These are phyloP conservation scores for Andrena marginata DNA, from an alignment of 2,888 invertebrate species.

Conservation along the genomic window DNA sequence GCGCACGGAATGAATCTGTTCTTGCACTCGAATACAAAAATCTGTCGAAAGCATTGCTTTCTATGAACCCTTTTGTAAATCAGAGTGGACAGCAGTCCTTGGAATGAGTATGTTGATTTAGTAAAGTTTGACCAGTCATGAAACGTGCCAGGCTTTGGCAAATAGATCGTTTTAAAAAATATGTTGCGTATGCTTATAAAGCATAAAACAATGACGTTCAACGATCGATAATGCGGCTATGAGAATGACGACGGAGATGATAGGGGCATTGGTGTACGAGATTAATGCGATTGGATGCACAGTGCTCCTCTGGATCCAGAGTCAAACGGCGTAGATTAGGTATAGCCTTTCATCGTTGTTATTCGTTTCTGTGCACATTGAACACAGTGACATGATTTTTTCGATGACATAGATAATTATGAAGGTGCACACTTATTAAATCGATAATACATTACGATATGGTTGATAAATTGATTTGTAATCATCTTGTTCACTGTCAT, in stretches of 20 bases:
- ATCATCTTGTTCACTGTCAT: neutral
- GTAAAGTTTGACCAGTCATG: neutral
- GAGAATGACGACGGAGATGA: constrained; percentile 16
- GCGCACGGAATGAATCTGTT: too few relatives aligned
- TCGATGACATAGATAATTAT: constrained; percentile 20
- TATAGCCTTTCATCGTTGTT: constrained; percentile 39
- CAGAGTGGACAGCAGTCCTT: constrained; percentile 1
- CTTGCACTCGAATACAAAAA: too few relatives aligned
- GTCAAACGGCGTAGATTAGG: constrained; percentile 63
- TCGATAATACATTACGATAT: neutral
- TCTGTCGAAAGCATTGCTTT: neutral
- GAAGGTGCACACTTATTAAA: neutral
- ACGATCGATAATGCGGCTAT: constrained; percentile 25
- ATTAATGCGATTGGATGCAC: constrained; percentile 71
- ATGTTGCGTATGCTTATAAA: constrained; percentile 30
- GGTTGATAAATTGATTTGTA: constrained; percentile 1
- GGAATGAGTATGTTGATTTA: constrained; percentile 5
- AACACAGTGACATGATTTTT: constrained; percentile 14
- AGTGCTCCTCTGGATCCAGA: constrained; percentile 65
- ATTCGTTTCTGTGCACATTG: constrained; percentile 25
- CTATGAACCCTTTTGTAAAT: neutral
- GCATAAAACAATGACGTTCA: constrained; percentile 27
- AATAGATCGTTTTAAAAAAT: constrained; percentile 5
- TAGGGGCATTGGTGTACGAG: constrained; percentile 29
- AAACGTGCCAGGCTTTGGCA: neutral